phyloP scores from a whole-genome alignment of 2,797 vertebrate genomes.

The Enteromius treurensis region DNA sequence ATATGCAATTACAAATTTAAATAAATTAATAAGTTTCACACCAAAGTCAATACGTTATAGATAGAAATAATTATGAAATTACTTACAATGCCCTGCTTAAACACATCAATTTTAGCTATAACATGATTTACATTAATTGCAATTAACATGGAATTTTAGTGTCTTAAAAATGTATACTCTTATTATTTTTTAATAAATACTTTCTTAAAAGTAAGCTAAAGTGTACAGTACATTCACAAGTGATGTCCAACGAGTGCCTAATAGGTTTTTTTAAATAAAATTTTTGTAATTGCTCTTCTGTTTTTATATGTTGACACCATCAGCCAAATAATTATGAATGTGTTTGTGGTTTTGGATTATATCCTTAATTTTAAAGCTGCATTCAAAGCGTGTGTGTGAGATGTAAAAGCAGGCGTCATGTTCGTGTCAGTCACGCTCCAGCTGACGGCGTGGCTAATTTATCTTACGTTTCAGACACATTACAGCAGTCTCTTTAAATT shows the following conservation, averaged over 20 bases:
- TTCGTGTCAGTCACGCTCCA: background rate
- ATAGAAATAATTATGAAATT: background rate
- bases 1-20: background rate
- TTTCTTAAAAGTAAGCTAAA: background rate
- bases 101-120: background rate
- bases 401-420: background rate
- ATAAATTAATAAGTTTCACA: background rate
- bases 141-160: background rate
- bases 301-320: background rate
- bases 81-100: background rate
- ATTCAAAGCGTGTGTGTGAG: background rate
- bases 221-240: background rate
- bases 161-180: background rate
- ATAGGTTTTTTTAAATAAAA: background rate
- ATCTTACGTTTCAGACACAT: slow-evolving; percentile 22
- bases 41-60: background rate
- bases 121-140: background rate
- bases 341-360: background rate
- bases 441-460: background rate
- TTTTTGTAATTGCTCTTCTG: background rate
- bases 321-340: background rate
- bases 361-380: background rate
- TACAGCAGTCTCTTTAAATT: slow-evolving; percentile 10
- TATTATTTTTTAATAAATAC: background rate
- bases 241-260: background rate